Base-by-base conservation (phyloP, 2,113 vertebrate genomes). In the Leptobrachium leishanense region DNA sequence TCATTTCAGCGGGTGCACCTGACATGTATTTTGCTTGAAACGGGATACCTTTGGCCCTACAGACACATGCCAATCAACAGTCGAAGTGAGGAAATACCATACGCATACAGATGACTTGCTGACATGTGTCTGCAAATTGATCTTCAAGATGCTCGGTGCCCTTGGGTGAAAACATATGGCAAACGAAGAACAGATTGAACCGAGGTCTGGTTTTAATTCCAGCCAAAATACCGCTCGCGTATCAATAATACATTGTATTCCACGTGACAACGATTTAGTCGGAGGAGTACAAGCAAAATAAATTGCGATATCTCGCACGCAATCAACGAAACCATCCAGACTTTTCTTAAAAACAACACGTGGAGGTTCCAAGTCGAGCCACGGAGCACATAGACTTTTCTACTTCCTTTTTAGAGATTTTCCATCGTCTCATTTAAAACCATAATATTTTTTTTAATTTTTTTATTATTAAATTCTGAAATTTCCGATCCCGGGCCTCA, bases 21-120 rank as follows among this genome's bases (percentile, higher is more conserved):
- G 89, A 82, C 76, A 75, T 0, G 0, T 85, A 84, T 88, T 89
- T 89, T 82, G 65, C 84, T 85, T 82, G 88, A 83, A 84, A 89
- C 74, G 43, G 70, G 84, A 88, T 71, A 76, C 43, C 13, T 69
- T 41, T 69, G 31, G 46, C 54, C 82, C 42, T 3, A 85, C 55
- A 83, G 85, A 81, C 82, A 70, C 78, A 50, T 75, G 68, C 65
- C 64, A 82, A 84, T 77, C 79, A 10, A 74, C 7, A 68, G 10
- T 71, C 74, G 67, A 2, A 1, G 12, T 64, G 10, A 84, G 84
- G 83, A 83, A 86, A 85, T 76, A 54, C 74, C 53, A 12, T 72
- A 76, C 50, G 50, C 43, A 11, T 6, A 7, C 82, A 63, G 77
- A 76, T 1, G 12, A 66, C 68, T 70, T 68, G 44, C 66, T 80